Percentiles rank a stretch among this genome's conserved stretches.
These are phyloP conservation scores for Cyprinodon diabolis DNA, from an alignment of 2,797 vertebrate species.

Conservation along the genomic window DNA sequence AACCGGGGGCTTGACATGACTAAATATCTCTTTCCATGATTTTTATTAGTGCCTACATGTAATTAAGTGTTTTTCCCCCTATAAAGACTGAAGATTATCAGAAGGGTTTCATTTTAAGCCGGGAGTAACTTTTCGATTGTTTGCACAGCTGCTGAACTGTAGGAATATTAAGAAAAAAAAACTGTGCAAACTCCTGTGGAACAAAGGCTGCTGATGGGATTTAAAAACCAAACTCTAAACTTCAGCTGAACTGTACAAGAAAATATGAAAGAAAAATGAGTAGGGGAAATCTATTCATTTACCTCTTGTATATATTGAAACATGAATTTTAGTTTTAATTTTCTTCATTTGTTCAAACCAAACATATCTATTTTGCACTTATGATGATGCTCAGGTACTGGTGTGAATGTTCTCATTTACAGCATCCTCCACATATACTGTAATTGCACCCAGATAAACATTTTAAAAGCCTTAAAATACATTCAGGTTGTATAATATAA, in stretches of 20 bases:
- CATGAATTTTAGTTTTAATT: not conserved
- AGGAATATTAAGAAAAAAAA: slow-evolving; percentile 13
- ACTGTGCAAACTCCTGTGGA: slow-evolving; percentile 12
- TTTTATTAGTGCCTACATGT: slow-evolving; percentile 4
- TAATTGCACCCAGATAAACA: not conserved
- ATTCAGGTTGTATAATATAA: not conserved
- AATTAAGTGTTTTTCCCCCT: slow-evolving; percentile 22
- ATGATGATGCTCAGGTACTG: not conserved
- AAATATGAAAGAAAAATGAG: not conserved
- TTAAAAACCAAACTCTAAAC: not conserved
- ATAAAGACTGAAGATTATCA: slow-evolving; percentile 9
- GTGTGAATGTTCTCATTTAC: not conserved
- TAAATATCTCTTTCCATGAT: slow-evolving; percentile 14
- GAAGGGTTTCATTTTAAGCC: slow-evolving; percentile 13
- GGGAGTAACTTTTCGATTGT: slow-evolving; percentile 38
- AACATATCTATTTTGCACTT: slow-evolving; percentile 3
- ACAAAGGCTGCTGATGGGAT: slow-evolving; percentile 6
- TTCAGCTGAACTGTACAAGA: not conserved
- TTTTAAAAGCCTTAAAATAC: not conserved
- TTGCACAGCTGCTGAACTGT: slow-evolving; percentile 40
- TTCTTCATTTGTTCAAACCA: not conserved
- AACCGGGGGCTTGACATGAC: slow-evolving; percentile 27
- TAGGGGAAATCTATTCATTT: not conserved
- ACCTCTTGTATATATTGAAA: slow-evolving; percentile 1
- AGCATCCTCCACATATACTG: not conserved